Evolutionary conservation across 2,113 vertebrate species (phyloP).

Genomic region (Argyrosomus japonicus): DNA sequence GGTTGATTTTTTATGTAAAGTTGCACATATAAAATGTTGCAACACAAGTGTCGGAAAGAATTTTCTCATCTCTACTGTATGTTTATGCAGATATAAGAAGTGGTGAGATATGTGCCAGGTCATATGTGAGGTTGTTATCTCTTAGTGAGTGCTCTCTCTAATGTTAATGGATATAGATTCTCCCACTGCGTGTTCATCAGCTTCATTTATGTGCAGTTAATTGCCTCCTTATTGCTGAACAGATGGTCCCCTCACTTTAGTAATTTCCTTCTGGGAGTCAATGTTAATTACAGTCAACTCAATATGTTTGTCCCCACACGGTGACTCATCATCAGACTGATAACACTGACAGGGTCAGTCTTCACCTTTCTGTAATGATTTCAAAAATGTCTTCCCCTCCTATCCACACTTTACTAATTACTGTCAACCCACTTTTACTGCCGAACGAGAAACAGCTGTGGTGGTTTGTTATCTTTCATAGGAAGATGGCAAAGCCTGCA

Average conservation of each 20-base stretch:
- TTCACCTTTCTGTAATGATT: conserved; percentile 35
- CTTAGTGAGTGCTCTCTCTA: conserved; percentile 17
- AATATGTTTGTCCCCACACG: conserved; percentile 46
- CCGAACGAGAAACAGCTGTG: conserved; percentile 10
- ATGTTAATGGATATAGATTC: conserved; percentile 57
- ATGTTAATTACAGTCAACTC: conserved; percentile 52
- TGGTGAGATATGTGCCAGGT: conserved; percentile 19
- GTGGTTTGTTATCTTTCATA: neutral
- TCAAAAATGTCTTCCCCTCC: neutral
- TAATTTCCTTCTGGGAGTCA: conserved; percentile 53
- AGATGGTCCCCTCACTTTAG: conserved; percentile 62
- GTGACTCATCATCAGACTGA: conserved; percentile 36
- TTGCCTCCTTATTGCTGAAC: conserved; percentile 63
- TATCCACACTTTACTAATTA: conserved; percentile 29
- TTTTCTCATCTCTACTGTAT: neutral
- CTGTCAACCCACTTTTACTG: neutral
- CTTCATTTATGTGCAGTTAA: conserved; percentile 63
- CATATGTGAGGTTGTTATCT: conserved; percentile 16
- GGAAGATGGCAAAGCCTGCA: neutral
- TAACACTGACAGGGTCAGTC: conserved; percentile 26
- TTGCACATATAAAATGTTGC: neutral
- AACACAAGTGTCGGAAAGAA: neutral
- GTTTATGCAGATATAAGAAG: conserved; percentile 20
- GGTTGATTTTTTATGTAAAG: neutral
- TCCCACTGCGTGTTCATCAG: conserved; percentile 41